phyloP scores from a whole-genome alignment of 2,797 vertebrate genomes.

The Hemibagrus guttatus region DNA sequence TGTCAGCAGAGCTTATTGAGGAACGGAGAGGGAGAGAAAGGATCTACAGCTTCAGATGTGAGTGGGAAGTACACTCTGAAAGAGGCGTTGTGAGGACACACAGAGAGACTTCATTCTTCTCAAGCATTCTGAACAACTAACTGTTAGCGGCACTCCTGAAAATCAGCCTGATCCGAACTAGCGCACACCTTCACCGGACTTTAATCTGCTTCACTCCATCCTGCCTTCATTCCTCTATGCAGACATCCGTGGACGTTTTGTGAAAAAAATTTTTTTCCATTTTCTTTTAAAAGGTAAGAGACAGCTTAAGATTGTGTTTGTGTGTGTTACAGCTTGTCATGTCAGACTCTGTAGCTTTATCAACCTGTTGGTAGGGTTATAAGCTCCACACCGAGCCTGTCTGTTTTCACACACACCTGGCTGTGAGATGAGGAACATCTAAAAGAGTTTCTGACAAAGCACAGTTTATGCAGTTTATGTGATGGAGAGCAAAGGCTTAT shows the following conservation, averaged over 20 bases:
- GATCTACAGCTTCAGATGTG: conserved; percentile 66
- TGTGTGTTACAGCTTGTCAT: neutral
- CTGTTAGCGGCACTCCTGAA: conserved; percentile 55
- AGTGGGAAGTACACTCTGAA: conserved; percentile 60
- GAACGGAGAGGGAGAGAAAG: conserved; percentile 49
- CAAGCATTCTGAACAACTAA: conserved; percentile 20
- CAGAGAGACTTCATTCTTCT: conserved; percentile 71
- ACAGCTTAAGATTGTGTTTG: neutral
- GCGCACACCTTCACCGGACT: conserved; percentile 13
- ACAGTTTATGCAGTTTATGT: no score
- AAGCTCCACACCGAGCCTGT: neutral
- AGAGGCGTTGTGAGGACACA: conserved; percentile 5
- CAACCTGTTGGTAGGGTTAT: conserved; percentile 52
- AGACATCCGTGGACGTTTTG: conserved; percentile 5
- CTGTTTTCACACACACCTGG: conserved; percentile 8
- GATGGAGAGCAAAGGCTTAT: conserved; percentile 6
- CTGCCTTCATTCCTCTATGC: neutral
- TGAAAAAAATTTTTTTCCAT: neutral
- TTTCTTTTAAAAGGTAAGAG: conserved; percentile 64
- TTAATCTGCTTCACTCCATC: conserved; percentile 9
- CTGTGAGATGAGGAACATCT: conserved; percentile 9
- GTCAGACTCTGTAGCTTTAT: conserved; percentile 36
- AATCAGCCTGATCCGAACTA: conserved; percentile 45
- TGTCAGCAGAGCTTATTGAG: conserved; percentile 66
- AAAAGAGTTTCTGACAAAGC: neutral